Evolutionary conservation across 1,140 invertebrate species (phyloP).

Genomic region (Magallana angulata): DNA sequence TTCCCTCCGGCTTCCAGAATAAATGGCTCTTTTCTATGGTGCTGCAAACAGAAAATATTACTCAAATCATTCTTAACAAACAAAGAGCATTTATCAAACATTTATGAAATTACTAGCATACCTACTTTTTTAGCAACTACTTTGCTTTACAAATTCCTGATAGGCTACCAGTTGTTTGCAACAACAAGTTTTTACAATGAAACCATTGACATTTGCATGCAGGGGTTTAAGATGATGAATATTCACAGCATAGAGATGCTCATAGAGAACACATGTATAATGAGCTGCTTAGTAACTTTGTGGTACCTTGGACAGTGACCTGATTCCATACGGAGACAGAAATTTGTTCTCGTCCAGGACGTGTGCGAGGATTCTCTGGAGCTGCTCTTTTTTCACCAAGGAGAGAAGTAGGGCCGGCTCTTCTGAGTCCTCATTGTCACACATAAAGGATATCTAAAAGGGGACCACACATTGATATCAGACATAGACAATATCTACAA

Average conservation of each 20-base stretch:
- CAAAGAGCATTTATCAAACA: background rate
- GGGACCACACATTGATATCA: too few species aligned
- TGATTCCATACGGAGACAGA: constrained; percentile 78
- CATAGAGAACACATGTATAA: too few species aligned
- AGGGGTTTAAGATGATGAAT: too few species aligned
- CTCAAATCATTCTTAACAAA: background rate
- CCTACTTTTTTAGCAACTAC: too few species aligned
- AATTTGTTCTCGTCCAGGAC: constrained; percentile 79
- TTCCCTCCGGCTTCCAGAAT: constrained; percentile 64
- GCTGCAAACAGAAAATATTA: constrained; percentile 50
- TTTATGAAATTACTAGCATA: background rate
- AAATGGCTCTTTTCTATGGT: constrained; percentile 73
- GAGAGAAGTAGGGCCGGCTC: constrained; percentile 71
- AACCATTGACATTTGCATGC: too few species aligned
- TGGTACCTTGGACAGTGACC: constrained; percentile 79
- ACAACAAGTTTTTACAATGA: too few species aligned
- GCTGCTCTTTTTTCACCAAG: constrained; percentile 75
- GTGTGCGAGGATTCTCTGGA: constrained; percentile 74
- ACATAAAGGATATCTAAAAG: constrained; percentile 71
- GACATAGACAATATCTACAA: too few species aligned
- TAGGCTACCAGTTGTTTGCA: too few species aligned
- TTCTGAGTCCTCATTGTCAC: constrained; percentile 40
- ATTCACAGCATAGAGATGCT: too few species aligned
- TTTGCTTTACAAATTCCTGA: too few species aligned
- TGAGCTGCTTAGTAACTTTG: background rate